Evolutionary conservation across 2,113 vertebrate genomes (phyloP), one percentile per base, ranked within the genome.

Genomic region (Microtus oregoni): DNA sequence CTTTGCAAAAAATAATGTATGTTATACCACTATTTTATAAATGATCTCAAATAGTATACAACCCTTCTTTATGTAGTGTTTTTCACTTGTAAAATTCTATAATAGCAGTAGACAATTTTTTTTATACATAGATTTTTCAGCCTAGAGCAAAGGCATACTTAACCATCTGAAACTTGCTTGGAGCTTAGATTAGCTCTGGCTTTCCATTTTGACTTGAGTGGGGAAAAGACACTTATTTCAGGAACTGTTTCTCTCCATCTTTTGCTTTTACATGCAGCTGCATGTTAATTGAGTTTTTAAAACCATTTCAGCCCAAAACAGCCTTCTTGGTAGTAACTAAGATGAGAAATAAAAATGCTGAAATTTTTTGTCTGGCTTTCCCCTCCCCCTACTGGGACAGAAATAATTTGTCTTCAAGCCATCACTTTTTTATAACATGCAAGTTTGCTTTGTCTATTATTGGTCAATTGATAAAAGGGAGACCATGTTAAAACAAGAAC

Each of bases 251-350:
- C 12, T 93, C 35, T 2, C 8, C 11, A 30, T 73, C n/a, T 14
- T 91, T 47, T 75, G 52, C 86, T 91, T 92, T 90, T 67, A 88
- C 24, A 47, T 88, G 44, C 91, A 95, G 68, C 68, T 95, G 28
- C 30, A 92, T 88, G 67, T 88, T 96, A 92, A 87, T 91, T 86
- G 30, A 89, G n/a, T 76, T 89, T 83, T 61, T 6, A 95, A 95
- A 91, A 50, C n/a, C 63, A 72, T 83, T 93, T 94, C 50, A 87
- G 86, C 24, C 17, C 75, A 94, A 96, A 38, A 20, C 86, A 94
- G 47, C 13, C 15, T 83, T 96, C 32, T 77, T 55, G 61, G 17
- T 86, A 93, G 87, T 70, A 68, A 78, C 35, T 55, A 89, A 44
- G 22, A 72, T n/a, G 91, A 63, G 86, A 95, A 95, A 90, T 67